These are phyloP conservation scores for Drosophila equinoxialis DNA, from an alignment of 1,140 invertebrate species.

Conservation along the genomic window DNA sequence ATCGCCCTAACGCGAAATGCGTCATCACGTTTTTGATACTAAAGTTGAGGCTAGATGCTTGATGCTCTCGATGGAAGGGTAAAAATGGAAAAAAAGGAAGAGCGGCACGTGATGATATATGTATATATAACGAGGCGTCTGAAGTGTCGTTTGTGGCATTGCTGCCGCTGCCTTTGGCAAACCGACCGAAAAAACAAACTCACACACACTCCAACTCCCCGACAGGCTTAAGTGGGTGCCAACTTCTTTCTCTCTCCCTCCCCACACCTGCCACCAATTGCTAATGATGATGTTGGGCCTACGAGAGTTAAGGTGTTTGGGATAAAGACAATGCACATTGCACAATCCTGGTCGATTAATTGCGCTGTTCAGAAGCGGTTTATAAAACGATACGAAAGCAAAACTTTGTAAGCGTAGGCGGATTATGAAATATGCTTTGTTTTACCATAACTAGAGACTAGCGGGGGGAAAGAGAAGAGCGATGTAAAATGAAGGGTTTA, in stretches of 20 bases:
- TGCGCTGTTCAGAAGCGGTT: slow-evolving; percentile 62
- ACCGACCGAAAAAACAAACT: slow-evolving; percentile 1
- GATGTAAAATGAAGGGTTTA: not conserved
- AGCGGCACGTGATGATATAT: slow-evolving; percentile 22
- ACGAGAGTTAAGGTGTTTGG: slow-evolving; percentile 1
- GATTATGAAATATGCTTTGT: slow-evolving; percentile 71
- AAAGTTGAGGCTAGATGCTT: slow-evolving; percentile 4
- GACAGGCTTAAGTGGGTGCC: not conserved
- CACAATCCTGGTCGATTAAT: slow-evolving; percentile 64
- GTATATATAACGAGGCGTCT: slow-evolving; percentile 15
- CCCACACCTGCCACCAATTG: slow-evolving; percentile 19
- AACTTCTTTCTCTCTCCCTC: not conserved
- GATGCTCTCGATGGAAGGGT: not conserved
- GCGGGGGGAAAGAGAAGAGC: not conserved
- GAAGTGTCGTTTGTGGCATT: slow-evolving; percentile 15
- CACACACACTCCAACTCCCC: not conserved
- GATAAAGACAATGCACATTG: slow-evolving; percentile 6
- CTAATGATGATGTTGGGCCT: not conserved
- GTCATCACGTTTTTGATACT: slow-evolving; percentile 44
- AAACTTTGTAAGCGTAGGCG: slow-evolving; percentile 57
- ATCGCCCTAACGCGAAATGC: slow-evolving; percentile 14
- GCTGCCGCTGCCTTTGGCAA: slow-evolving; percentile 5
- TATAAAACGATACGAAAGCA: slow-evolving; percentile 49
- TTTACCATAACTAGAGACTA: slow-evolving; percentile 30
- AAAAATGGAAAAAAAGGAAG: not conserved